Conservation (phyloP, 2,888 invertebrate genomes). For the Drosophila kambysellisi region DNA sequence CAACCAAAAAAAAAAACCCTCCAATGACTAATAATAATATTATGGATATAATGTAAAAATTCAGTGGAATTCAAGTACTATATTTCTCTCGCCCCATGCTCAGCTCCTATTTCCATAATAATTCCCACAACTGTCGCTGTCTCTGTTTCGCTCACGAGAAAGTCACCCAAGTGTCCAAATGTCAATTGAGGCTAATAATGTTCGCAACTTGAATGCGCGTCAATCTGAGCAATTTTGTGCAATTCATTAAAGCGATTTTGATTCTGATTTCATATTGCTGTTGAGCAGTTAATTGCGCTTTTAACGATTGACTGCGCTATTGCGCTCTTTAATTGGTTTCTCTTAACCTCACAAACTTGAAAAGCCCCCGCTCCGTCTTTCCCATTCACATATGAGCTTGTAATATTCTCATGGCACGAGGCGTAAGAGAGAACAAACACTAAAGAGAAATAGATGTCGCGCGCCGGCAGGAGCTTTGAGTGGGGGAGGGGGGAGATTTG, state of each 20-base stretch:
- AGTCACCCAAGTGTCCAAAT: conserved; percentile 42
- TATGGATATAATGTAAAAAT: conserved; percentile 7
- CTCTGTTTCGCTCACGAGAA: conserved; percentile 9
- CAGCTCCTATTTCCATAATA: conserved; percentile 13
- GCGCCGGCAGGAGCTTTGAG: conserved; percentile 37
- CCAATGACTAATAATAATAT: not conserved
- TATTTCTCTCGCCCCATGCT: not conserved
- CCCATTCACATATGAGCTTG: conserved; percentile 41
- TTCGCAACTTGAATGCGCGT: conserved; percentile 53
- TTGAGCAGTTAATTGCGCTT: conserved; percentile 72
- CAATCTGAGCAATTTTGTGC: conserved; percentile 74
- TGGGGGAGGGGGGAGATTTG: conserved; percentile 42
- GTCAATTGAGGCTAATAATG: conserved; percentile 57
- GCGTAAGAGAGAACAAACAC: conserved; percentile 22
- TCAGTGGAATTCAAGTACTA: not conserved
- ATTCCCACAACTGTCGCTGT: conserved; percentile 7
- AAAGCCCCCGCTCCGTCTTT: conserved; percentile 30
- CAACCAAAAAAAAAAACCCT: not conserved
- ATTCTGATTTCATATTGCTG: conserved; percentile 71
- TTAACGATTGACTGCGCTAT: conserved; percentile 52
- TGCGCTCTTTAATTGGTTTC: conserved; percentile 26
- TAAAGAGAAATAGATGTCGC: conserved; percentile 33
- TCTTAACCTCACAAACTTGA: conserved; percentile 35
- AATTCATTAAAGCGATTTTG: conserved; percentile 77
- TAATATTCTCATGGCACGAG: conserved; percentile 60